phyloP scores from a whole-genome alignment of 2,797 vertebrate species.

The Vultur gryphus region DNA sequence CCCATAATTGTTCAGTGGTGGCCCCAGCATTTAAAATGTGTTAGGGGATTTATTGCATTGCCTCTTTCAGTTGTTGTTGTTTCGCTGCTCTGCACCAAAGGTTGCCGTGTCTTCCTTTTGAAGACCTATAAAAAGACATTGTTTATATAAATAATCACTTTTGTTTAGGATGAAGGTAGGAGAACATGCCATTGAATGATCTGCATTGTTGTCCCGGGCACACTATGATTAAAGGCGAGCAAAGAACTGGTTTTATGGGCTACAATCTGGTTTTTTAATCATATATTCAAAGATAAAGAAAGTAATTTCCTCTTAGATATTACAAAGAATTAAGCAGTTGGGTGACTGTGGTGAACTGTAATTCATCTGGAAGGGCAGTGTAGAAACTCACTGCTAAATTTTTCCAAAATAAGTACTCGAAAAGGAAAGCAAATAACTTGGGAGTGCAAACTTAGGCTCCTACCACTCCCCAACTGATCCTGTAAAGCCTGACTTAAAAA shows the following conservation, averaged over 20 bases:
- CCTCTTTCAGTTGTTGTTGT: not conserved
- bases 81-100: not conserved
- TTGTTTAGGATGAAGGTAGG: not conserved
- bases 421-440: not conserved
- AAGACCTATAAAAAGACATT: not conserved
- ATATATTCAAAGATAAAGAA: not conserved
- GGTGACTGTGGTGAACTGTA: not conserved
- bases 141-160: not conserved
- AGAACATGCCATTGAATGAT: not conserved
- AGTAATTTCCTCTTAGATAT: not conserved
- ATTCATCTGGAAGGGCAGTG: not conserved
- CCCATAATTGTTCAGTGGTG: not conserved
- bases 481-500: not conserved
- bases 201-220: not conserved
- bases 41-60: not conserved
- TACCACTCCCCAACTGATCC: not conserved
- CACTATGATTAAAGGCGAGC: not conserved
- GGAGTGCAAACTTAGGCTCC: not conserved
- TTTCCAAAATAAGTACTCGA: not conserved
- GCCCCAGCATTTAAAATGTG: not conserved
- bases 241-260: not conserved
- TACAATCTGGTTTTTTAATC: not conserved
- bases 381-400: not conserved
- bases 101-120: not conserved
- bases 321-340: not conserved